Conservation (phyloP, 2,113 vertebrate species). For the Phrynosoma platyrhinos region DNA sequence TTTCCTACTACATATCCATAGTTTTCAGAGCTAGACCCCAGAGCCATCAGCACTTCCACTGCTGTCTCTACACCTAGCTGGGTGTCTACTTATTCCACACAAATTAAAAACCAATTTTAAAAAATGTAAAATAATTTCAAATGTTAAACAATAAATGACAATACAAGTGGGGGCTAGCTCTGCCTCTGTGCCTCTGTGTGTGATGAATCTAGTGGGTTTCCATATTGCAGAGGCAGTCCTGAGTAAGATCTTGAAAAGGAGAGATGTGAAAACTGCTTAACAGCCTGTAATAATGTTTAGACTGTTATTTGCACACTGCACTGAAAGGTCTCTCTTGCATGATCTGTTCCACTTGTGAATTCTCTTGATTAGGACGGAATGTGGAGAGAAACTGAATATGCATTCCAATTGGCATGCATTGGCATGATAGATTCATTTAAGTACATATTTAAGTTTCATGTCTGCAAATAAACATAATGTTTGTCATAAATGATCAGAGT, state of each 20-base stretch:
- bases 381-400: neutral
- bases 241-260: neutral
- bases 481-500: neutral
- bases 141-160: too few species aligned
- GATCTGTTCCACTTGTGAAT: neutral
- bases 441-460: neutral
- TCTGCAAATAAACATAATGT: neutral
- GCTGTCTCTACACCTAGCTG: too few species aligned
- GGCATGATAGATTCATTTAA: neutral
- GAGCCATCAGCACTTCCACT: too few species aligned
- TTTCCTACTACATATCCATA: too few species aligned
- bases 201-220: neutral
- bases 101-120: too few species aligned
- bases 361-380: too few species aligned
- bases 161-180: too few species aligned
- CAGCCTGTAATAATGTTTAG: neutral
- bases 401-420: neutral
- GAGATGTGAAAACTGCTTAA: neutral
- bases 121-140: too few species aligned
- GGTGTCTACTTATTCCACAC: too few species aligned
- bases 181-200: too few species aligned
- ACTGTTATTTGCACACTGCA: neutral
- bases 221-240: neutral
- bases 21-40: too few species aligned
- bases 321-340: neutral